A percentile compares a stretch with the other conserved stretches of the same genome.
phyloP scores from a whole-genome alignment of 2,113 vertebrate species.

The Muscicapa adusta region DNA sequence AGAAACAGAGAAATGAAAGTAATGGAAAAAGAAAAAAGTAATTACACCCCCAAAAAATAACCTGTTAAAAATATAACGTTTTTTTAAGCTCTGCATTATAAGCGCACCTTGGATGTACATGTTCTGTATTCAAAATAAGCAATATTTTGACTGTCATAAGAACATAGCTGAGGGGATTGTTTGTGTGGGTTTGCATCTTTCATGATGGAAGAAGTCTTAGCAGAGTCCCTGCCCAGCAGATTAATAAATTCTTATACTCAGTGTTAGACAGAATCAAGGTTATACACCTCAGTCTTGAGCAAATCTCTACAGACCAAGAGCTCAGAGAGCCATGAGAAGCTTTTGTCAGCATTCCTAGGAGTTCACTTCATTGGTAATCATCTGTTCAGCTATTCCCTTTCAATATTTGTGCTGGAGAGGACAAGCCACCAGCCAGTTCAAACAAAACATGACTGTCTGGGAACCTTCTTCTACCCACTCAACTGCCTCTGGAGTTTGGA shows the following conservation, averaged over 20 bases:
- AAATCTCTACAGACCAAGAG: not conserved
- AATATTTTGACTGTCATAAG: not conserved
- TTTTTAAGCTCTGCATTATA: not conserved
- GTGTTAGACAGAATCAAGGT: not conserved
- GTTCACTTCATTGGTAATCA: not conserved
- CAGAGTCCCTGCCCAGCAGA: not conserved
- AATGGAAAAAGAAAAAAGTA: not conserved
- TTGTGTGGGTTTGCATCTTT: not conserved
- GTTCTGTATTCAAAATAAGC: not conserved
- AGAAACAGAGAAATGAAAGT: not conserved
- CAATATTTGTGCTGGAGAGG: not conserved
- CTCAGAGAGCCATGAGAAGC: not conserved
- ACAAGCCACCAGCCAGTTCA: not conserved
- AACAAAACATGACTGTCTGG: not conserved
- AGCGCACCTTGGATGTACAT: not conserved
- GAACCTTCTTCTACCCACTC: not conserved
- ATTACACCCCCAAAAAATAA: not conserved
- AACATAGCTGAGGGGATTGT: not conserved
- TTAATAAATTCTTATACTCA: not conserved
- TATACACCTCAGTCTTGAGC: not conserved
- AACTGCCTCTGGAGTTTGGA: not conserved
- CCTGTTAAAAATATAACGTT: not conserved
- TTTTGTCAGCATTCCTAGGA: constrained; percentile 8
- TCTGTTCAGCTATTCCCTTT: not conserved
- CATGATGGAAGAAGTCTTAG: not conserved